Evolutionary conservation across 2,888 invertebrate genomes (phyloP).

Genomic region (Oscheius myriophilus): DNA sequence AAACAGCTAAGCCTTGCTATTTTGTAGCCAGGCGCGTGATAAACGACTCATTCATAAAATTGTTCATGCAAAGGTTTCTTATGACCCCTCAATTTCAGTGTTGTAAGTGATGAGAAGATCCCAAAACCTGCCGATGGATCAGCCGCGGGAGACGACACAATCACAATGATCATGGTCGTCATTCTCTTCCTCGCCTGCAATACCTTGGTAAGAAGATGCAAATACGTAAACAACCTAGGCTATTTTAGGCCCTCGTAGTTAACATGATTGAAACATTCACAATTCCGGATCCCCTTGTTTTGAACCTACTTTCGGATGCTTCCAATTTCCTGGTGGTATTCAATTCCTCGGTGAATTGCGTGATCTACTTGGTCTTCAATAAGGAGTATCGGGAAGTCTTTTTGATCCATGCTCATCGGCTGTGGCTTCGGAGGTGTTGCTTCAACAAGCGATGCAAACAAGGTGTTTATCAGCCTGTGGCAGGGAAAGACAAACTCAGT

Average conservation of each 20-base stretch:
- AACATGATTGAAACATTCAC: slow-evolving; percentile 70
- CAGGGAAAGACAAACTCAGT: slow-evolving; percentile 15
- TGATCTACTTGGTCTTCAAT: slow-evolving; percentile 69
- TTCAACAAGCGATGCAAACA: slow-evolving; percentile 8
- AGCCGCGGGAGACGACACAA: slow-evolving; percentile 65
- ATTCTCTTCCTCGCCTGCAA: slow-evolving; percentile 70
- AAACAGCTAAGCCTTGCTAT: too few species aligned
- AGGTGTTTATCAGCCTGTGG: slow-evolving; percentile 28
- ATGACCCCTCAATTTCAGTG: slow-evolving; percentile 7
- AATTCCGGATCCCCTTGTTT: slow-evolving; percentile 65
- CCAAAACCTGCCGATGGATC: slow-evolving; percentile 23
- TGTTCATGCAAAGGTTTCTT: too few species aligned
- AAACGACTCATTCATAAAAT: too few species aligned
- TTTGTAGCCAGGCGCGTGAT: too few species aligned
- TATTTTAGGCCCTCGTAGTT: slow-evolving; percentile 63
- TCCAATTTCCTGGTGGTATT: slow-evolving; percentile 70
- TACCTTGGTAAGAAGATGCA: slow-evolving; percentile 52
- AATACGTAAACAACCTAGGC: not conserved
- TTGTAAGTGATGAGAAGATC: slow-evolving; percentile 11
- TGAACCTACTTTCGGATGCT: slow-evolving; percentile 69
- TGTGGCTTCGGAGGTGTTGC: slow-evolving; percentile 14
- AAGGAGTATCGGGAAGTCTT: slow-evolving; percentile 67
- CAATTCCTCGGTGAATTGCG: slow-evolving; percentile 69
- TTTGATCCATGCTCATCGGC: slow-evolving; percentile 28
- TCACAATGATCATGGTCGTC: slow-evolving; percentile 71